Evolutionary conservation across 2,113 vertebrate species (phyloP).

Genomic region (Tragelaphus buxtoni): DNA sequence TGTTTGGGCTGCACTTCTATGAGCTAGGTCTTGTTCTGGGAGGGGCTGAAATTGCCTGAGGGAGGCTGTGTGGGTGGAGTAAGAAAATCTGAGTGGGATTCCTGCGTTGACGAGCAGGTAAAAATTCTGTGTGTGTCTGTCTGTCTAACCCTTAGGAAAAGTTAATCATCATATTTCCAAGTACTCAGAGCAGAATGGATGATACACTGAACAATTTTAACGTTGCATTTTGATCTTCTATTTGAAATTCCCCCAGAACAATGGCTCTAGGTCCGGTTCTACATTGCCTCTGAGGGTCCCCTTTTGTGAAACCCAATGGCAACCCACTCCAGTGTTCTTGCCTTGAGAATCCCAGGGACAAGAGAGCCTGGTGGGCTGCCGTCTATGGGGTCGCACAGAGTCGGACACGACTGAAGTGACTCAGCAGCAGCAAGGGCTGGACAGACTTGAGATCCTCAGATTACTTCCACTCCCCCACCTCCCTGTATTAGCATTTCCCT

Average conservation of each 20-base stretch:
- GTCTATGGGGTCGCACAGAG: too few species aligned
- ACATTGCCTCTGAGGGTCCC: neutral
- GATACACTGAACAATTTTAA: neutral
- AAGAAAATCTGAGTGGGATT: neutral
- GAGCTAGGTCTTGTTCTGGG: neutral
- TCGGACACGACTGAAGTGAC: too few species aligned
- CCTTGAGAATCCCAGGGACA: too few species aligned
- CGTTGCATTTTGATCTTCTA: neutral
- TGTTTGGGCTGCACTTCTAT: neutral
- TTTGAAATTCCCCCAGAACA: neutral
- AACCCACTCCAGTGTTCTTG: too few species aligned
- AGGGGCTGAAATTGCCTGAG: neutral
- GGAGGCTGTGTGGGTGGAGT: neutral
- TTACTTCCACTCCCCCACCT: accelerated
- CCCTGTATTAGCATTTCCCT: neutral
- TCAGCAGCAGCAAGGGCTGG: too few species aligned
- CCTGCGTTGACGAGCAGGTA: neutral
- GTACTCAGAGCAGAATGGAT: neutral
- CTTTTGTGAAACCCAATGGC: neutral
- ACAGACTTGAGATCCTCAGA: neutral
- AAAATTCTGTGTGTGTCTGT: neutral
- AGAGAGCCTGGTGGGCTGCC: too few species aligned
- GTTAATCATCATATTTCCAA: neutral
- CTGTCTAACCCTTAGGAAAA: neutral
- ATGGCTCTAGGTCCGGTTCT: neutral